Base-by-base conservation (phyloP, 2,797 vertebrate genomes). In the Sebastolobus alascanus region DNA sequence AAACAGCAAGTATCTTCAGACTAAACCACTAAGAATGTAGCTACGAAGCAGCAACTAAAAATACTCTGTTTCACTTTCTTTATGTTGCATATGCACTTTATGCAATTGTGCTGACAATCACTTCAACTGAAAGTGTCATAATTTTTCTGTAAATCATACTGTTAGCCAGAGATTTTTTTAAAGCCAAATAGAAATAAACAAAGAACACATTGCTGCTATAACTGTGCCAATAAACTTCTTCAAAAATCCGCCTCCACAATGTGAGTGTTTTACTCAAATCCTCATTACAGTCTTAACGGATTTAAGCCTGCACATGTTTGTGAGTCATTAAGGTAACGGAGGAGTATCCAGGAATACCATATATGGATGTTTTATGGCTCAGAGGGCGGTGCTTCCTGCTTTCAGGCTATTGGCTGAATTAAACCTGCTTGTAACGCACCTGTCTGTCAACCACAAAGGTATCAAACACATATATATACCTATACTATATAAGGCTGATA, bases 171-270 rank as follows among this genome's bases (percentile, higher is more conserved):
- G 61, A 16, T 52, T 70, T 80, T 46, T 80, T 76, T 46, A 40
- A 66, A 59, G 80, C 79, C 79, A 68, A 77, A 69, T 68, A 69
- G 63, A 87, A 79, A 81, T 58, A 83, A 90, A 90, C 79, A 89
- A 46, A 89, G 83, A 91, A 91, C 91, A 90, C 86, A 78, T 91
- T 92, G 94, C 94, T 93, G 93, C 94, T 95, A 93, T 86, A 83
- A 90, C 90, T 94, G 93, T 93, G 90, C 91, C 91, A 94, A 94
- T 94, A 94, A 93, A 94, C 73, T 79, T 87, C 73, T 89, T 85
- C 70, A 84, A 88, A 88, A 91, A 87, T 79, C 67, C 52, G 40
- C 73, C 76, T 61, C 54, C 33, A n/a, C 67, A 22, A 58, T 77
- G 66, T 29, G 63, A 63, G 58, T 50, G 56, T 76, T 80, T 84